Evolutionary conservation across 2,797 vertebrate genomes (phyloP), one percentile per base, ranked within the genome.

Genomic region (Chelonia mydas): DNA sequence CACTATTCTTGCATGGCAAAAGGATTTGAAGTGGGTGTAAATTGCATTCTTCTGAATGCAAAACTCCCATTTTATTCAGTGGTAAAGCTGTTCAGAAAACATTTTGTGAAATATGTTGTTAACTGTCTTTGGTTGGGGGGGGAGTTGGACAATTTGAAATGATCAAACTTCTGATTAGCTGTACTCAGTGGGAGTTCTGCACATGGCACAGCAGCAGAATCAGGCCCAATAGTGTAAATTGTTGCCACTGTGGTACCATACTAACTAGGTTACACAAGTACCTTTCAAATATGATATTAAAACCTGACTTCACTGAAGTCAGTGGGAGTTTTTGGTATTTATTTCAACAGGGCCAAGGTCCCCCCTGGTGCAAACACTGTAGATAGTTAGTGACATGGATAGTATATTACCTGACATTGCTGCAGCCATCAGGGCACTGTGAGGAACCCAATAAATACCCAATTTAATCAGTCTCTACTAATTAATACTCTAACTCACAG

Each of bases 31-130:
- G 83, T 3, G 72, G 7, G 41, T 19, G 27, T 17, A 89, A 83
- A 81, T 2, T 54, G 2, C 7, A 51, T 0, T 74, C 74, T 68
- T 86, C 1, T 2, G 1, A 86, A 51, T 65, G 59, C 17, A 79
- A 2, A 78, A 6, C 15, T 78, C 25, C 27, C 3, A 9, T 33
- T 45, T 1, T n/a, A 31, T 27, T 59, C 21, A 0, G 0, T 8
- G 21, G n/a, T 65, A 81, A 0, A 0, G 68, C 89, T 41, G 81
- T 6, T 13, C 31, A 65, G 3, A 45, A 91, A 83, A n/a, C 1
- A 23, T 2, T 80, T 89, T 85, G 23, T 51, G 17, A 57, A 10
- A 16, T 79, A 3, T 80, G 7, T 80, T 95, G 54, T 0, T 55
- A 79, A 87, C 1, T 55, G 54, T 81, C 41, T 87, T 92, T 45